A percentile compares a stretch with the other conserved stretches of the same genome.
Evolutionary conservation across 35 echinoderm and acorn worm genomes (phyloP).

Genomic region (Antedon bifida): DNA sequence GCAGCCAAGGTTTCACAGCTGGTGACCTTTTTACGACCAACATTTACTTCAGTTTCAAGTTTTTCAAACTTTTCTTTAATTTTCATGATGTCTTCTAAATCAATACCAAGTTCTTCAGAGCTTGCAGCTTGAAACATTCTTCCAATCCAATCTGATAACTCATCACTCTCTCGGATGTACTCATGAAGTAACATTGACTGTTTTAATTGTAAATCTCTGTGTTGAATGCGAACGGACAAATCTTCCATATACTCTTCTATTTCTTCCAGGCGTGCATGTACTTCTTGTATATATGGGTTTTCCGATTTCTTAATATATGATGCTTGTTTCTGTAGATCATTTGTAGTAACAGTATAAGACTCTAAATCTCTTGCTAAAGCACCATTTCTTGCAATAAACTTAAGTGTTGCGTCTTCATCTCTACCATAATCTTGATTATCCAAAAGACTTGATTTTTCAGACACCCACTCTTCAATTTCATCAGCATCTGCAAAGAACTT

Average conservation of each 20-base stretch:
- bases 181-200: constrained; percentile 54
- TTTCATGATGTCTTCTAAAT: constrained; percentile 73
- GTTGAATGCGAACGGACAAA: not conserved
- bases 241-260: not conserved
- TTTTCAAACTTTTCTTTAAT: constrained; percentile 53
- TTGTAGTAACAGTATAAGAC: constrained; percentile 40
- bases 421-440: constrained; percentile 53
- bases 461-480: constrained; percentile 72
- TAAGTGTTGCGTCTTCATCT: constrained; percentile 68
- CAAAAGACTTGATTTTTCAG: constrained; percentile 50
- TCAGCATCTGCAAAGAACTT: constrained; percentile 64
- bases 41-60: constrained; percentile 41
- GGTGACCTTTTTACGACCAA: constrained; percentile 43
- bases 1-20: constrained; percentile 56
- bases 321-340: constrained; percentile 32
- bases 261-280: not conserved
- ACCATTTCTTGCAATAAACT: constrained; percentile 55
- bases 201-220: constrained; percentile 28
- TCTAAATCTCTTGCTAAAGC: constrained; percentile 61
- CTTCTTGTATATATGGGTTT: constrained; percentile 35
- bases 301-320: constrained; percentile 20
- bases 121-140: constrained; percentile 66
- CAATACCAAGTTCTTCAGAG: constrained; percentile 92
- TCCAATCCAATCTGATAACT: constrained; percentile 88
- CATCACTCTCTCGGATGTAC: constrained; percentile 75